Base-by-base conservation (phyloP, 1,140 invertebrate genomes). In the Helicorthomorpha holstii region DNA sequence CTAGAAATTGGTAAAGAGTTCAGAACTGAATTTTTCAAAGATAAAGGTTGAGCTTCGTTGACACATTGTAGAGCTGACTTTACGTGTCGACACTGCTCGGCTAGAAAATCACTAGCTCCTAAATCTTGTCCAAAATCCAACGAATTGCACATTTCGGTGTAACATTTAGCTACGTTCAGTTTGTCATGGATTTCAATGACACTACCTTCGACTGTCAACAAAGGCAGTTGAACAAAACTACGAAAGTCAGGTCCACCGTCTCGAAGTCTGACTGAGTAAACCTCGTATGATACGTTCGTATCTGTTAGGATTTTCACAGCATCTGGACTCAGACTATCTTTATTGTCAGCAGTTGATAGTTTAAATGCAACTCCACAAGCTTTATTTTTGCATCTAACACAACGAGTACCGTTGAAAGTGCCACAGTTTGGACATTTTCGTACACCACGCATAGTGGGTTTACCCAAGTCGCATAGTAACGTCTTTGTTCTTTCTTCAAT, bases 361-460 rank as follows among this genome's bases (percentile, higher is more conserved):
- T 80, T 82, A 55, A 84, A 82, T 1, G 81, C 72, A 23, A 74
- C 75, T 66, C 78, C 75, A 64, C 82, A 86, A 7, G 73, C 65
- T 65, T 81, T 81, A 61, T 85, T 85, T 63, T 85, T 86, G 63
- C 83, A 87, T 52, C 74, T 76, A 14, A 77, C 66, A 25, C 81
- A 79, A 58, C 81, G 65, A 2, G 81, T 83, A 1, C 83, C 83
- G 68, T 85, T 87, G 49, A 76, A 80, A 2, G 77, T 81, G 0
- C 81, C 80, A 72, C 83, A 87, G 63, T 85, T 83, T 2, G 78
- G 78, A 64, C 83, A 87, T 61, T 80, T 83, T 56, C 78, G 69
- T 0, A 85, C 75, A 55, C 83, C 83, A 60, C 78, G 71, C 56
- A 77, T 65, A 50, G 76, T 84, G 54, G 74, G 77, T 65, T 73